Percentiles rank a stretch among this genome's conserved stretches.
Conservation (phyloP, 2,113 vertebrate genomes). For the Lophius piscatorius region DNA sequence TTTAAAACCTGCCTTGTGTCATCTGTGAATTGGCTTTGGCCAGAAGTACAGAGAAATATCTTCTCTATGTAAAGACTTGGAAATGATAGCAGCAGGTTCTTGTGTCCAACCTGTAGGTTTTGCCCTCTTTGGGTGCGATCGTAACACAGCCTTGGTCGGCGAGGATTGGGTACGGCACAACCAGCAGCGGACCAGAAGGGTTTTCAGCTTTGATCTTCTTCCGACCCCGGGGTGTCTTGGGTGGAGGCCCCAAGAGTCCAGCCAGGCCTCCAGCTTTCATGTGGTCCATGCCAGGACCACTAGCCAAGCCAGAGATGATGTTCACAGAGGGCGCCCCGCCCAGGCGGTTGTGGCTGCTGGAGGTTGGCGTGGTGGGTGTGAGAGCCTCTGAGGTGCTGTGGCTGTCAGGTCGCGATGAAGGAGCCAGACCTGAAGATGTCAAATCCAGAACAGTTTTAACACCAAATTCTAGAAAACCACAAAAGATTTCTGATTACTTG, state of each 20-base stretch:
- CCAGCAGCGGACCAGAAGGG: slow-evolving; percentile 87
- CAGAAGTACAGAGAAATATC: background rate
- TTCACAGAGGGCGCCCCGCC: slow-evolving; percentile 90
- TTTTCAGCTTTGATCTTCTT: slow-evolving; percentile 99
- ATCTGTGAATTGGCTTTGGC: slow-evolving; percentile 10
- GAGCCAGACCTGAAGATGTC: slow-evolving; percentile 82
- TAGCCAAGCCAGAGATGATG: slow-evolving; percentile 95
- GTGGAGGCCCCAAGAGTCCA: slow-evolving; percentile 88
- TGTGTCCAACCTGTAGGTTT: slow-evolving; percentile 91
- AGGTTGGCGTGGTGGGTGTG: slow-evolving; percentile 92
- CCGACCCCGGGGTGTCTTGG: slow-evolving; percentile 89
- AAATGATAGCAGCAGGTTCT: background rate
- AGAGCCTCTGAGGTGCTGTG: slow-evolving; percentile 87
- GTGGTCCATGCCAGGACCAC: slow-evolving; percentile 91
- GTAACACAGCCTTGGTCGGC: slow-evolving; percentile 85
- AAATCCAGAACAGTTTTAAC: background rate
- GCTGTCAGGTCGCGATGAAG: slow-evolving; percentile 85
- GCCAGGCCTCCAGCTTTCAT: slow-evolving; percentile 91
- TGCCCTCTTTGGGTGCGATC: slow-evolving; percentile 92
- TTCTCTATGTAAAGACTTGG: background rate
- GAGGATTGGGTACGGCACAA: slow-evolving; percentile 95
- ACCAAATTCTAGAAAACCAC: background rate
- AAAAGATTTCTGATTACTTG: background rate
- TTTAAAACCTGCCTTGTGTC: slow-evolving; percentile 4
- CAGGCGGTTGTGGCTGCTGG: slow-evolving; percentile 92